phyloP scores from a whole-genome alignment of 64 coral and sea anemone species.

The Porites australiensis region DNA sequence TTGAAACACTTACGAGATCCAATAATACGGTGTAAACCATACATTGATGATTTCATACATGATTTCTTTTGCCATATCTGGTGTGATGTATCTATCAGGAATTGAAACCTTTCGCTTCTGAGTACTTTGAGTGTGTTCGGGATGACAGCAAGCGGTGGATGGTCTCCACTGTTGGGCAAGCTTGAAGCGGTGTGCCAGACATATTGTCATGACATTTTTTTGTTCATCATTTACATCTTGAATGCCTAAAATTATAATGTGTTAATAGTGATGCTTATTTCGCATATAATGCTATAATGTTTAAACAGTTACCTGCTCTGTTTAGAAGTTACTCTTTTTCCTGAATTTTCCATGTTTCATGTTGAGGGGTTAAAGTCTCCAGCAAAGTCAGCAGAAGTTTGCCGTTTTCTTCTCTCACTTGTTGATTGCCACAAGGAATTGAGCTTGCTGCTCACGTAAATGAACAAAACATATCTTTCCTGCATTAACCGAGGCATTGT shows the following conservation, averaged over 20 bases:
- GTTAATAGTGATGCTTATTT: conserved; percentile 22
- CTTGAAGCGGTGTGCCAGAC: background rate
- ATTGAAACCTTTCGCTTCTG: background rate
- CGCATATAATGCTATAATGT: conserved; percentile 15
- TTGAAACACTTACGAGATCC: background rate
- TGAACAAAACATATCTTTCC: conserved; percentile 47
- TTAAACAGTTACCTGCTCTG: conserved; percentile 41
- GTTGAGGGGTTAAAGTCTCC: conserved; percentile 32
- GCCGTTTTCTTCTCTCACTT: conserved; percentile 23
- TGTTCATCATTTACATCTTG: conserved; percentile 44
- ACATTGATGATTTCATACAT: conserved; percentile 12
- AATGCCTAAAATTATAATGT: conserved; percentile 35
- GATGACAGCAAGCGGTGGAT: background rate
- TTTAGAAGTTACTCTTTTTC: conserved; percentile 31
- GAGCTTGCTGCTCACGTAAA: conserved; percentile 14
- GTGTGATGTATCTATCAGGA: conserved; percentile 21
- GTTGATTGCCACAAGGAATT: conserved; percentile 26
- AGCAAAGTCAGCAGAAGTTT: conserved; percentile 38
- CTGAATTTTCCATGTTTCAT: conserved; percentile 28
- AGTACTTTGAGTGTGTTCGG: background rate
- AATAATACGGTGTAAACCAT: background rate
- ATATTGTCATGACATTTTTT: conserved; percentile 37
- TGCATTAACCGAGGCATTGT: conserved; percentile 1
- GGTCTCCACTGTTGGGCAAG: background rate
- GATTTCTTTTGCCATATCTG: conserved; percentile 6